A percentile compares a stretch with the other conserved stretches of the same genome.
Evolutionary conservation across 2,113 vertebrate species (phyloP).

Genomic region (Antennarius striatus): DNA sequence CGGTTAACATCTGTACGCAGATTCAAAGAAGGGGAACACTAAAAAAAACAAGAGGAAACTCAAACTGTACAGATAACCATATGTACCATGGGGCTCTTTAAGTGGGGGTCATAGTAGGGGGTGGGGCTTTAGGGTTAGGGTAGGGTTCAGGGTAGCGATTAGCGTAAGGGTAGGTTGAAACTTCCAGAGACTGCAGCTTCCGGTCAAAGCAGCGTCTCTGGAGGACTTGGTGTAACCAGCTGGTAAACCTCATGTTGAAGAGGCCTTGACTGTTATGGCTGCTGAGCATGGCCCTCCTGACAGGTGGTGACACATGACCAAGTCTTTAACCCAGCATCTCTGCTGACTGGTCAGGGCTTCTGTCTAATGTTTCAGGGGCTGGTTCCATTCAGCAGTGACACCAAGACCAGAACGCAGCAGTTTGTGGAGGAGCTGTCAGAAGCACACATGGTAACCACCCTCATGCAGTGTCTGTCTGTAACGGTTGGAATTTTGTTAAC

Average conservation of each 20-base stretch:
- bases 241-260: too few species aligned
- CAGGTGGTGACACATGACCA: too few species aligned
- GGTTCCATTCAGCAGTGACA: conserved; percentile 34
- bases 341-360: background rate
- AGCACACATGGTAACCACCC: conserved; percentile 82
- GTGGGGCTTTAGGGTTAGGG: conserved; percentile 15
- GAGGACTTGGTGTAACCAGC: too few species aligned
- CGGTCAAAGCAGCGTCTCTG: too few species aligned
- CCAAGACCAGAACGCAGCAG: conserved; percentile 63
- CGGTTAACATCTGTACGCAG: conserved; percentile 51
- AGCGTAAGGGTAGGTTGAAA: too few species aligned
- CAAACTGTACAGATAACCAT: conserved; percentile 44
- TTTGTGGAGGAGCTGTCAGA: conserved; percentile 83
- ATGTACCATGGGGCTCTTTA: conserved; percentile 19
- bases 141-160: too few species aligned
- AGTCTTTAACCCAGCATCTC: too few species aligned
- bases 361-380: conserved; percentile 61
- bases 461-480: background rate
- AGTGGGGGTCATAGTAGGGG: conserved; percentile 22
- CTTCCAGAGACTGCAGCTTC: too few species aligned
- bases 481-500: background rate
- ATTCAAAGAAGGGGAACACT: conserved; percentile 49
- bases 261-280: too few species aligned
- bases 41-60: conserved; percentile 31
- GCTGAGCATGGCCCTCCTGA: too few species aligned